A percentile compares a stretch with the other conserved stretches of the same genome.
Conservation (phyloP, 2,888 invertebrate species). For the Carpatolechia fugitivella region DNA sequence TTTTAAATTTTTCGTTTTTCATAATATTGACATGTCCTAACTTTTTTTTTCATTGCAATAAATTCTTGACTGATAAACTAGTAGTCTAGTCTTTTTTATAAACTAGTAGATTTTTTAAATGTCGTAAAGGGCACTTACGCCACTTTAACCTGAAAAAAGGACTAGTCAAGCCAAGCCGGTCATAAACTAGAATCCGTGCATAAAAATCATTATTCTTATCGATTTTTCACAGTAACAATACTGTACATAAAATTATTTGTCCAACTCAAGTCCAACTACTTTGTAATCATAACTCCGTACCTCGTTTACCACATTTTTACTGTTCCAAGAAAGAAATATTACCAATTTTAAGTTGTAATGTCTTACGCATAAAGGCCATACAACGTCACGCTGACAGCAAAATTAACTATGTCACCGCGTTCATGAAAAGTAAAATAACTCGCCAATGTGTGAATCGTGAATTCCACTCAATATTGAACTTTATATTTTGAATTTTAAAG, state of each 20-base stretch:
- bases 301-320: not conserved
- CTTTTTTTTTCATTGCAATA: too few species aligned
- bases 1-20: too few species aligned
- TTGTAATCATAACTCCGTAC: not conserved
- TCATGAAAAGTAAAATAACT: constrained; percentile 6
- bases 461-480: constrained; percentile 20
- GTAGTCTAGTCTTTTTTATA: too few species aligned
- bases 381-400: not conserved
- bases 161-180: too few species aligned
- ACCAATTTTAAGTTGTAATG: constrained; percentile 2
- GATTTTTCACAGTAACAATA: not conserved
- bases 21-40: too few species aligned
- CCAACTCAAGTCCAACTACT: not conserved
- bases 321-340: not conserved
- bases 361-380: not conserved
- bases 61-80: too few species aligned
- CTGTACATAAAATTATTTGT: not conserved
- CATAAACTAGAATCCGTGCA: not conserved
- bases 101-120: too few species aligned
- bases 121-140: too few species aligned
- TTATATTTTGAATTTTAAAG: constrained; percentile 19
- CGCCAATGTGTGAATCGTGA: constrained; percentile 35
- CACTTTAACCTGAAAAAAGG: not conserved
- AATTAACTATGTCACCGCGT: constrained; percentile 4
- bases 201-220: not conserved